These are phyloP conservation scores for Cranoglanis bouderius DNA, from an alignment of 2,113 vertebrate species.

Conservation along the genomic window DNA sequence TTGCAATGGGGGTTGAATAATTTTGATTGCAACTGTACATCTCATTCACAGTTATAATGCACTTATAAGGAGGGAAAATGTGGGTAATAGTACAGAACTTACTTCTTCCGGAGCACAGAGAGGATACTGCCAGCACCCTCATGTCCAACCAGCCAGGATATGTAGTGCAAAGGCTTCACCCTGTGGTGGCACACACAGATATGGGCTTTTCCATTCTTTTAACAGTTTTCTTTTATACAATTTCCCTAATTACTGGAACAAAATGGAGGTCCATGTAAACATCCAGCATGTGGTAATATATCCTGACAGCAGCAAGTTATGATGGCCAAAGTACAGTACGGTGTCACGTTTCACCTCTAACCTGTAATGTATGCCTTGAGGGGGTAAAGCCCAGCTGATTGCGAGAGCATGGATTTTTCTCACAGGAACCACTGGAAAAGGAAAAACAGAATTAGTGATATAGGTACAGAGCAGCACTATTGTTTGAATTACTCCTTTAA, in stretches of 20 bases:
- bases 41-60: background rate
- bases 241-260: background rate
- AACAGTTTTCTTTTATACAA: background rate
- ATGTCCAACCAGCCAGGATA: conserved; percentile 95
- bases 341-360: conserved; percentile 59
- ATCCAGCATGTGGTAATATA: background rate
- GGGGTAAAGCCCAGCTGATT: conserved; percentile 93
- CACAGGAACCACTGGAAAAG: conserved; percentile 88
- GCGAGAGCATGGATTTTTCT: conserved; percentile 91
- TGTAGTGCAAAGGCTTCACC: conserved; percentile 95
- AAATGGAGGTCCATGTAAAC: background rate
- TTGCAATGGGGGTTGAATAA: no score
- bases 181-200: conserved; percentile 66
- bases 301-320: background rate
- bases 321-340: background rate
- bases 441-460: background rate
- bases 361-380: conserved; percentile 92
- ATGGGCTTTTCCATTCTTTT: background rate
- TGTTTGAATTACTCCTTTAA: background rate
- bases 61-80: background rate
- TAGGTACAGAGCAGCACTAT: background rate
- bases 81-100: conserved; percentile 65
- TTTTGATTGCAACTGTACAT: no score
- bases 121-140: conserved; percentile 94
- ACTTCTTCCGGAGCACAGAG: conserved; percentile 91